Evolutionary conservation across 1,140 invertebrate species (phyloP).

Genomic region (Penaeus japonicus): DNA sequence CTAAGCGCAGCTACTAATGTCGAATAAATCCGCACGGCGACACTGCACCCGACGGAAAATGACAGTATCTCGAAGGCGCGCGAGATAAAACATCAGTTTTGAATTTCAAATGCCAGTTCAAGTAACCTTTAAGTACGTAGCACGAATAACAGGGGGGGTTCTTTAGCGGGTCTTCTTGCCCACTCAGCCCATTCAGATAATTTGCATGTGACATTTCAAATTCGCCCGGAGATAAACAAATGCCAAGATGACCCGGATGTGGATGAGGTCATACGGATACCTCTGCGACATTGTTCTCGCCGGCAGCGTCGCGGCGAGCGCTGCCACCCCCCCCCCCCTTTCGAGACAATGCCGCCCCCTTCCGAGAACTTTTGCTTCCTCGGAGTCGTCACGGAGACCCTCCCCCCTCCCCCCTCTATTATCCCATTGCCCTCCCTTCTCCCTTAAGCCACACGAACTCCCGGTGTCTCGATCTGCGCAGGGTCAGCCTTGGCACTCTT

Average conservation of each 20-base stretch:
- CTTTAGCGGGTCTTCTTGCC: background rate
- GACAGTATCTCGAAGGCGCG: background rate
- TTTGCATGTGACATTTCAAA: slow-evolving; percentile 29
- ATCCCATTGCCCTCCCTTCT: no score
- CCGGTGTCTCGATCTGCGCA: no score
- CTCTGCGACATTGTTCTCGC: background rate
- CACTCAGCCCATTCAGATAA: background rate
- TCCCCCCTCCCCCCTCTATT: background rate
- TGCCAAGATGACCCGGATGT: slow-evolving; percentile 29
- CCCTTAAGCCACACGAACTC: no score
- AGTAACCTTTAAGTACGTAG: no score
- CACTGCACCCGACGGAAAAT: no score
- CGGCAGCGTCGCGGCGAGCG: background rate
- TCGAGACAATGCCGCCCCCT: background rate
- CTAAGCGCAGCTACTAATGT: no score
- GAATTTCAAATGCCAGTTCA: no score
- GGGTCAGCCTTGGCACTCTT: background rate
- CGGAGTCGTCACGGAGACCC: background rate
- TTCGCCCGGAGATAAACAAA: slow-evolving; percentile 27
- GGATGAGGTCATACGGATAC: slow-evolving; percentile 20
- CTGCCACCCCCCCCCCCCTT: background rate
- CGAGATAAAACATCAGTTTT: background rate
- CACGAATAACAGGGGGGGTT: no score
- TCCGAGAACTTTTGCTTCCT: background rate
- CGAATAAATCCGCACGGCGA: no score